These are phyloP conservation scores for Thyatira batis DNA, from an alignment of 2,888 invertebrate species.

Conservation along the genomic window DNA sequence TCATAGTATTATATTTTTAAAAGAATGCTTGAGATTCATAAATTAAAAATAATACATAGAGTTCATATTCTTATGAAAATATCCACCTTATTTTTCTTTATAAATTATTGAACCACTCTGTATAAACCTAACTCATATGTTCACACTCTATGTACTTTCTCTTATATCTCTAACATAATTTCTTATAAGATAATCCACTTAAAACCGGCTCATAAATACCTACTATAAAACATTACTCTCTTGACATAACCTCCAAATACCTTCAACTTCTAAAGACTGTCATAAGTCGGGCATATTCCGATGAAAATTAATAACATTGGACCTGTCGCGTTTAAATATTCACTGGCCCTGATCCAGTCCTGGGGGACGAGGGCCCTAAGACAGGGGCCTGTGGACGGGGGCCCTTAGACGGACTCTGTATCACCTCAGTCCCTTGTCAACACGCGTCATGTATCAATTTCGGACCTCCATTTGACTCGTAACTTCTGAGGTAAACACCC, in stretches of 20 bases:
- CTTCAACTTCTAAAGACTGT: not conserved
- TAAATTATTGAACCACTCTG: no score
- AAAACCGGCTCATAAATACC: not conserved
- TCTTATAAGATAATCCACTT: no score
- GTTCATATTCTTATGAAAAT: no score
- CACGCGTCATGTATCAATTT: not conserved
- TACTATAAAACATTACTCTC: not conserved
- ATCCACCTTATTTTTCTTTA: no score
- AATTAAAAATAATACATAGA: no score
- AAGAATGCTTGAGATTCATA: no score
- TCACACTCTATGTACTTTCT: no score
- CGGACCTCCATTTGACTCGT: not conserved
- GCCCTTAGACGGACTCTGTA: not conserved
- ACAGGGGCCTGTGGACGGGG: not conserved
- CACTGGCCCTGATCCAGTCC: not conserved
- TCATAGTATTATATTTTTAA: no score
- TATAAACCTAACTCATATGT: no score
- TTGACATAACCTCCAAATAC: not conserved
- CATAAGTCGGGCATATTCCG: not conserved
- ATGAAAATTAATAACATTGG: not conserved
- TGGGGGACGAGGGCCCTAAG: not conserved
- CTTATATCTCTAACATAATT: no score
- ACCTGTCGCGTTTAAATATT: not conserved
- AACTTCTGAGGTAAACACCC: not conserved
- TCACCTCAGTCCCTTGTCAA: not conserved